Evolutionary conservation across 2,888 invertebrate species (phyloP), one percentile per base, ranked within the genome.

Genomic region (Phyllotreta cruciferae): DNA sequence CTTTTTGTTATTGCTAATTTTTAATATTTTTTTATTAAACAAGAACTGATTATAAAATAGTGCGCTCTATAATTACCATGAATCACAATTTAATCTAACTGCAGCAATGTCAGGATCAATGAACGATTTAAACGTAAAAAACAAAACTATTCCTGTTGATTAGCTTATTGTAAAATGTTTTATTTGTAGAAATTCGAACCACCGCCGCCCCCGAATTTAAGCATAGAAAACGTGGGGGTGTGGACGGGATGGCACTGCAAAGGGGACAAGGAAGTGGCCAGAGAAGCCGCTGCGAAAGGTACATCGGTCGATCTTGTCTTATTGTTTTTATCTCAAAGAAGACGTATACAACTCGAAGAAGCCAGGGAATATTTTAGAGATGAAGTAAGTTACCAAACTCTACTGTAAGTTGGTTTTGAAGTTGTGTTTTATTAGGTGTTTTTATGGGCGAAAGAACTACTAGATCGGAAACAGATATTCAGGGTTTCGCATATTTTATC

Each of bases 241-340:
- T 89, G 89, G 89, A 82, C 83, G 56, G 87, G 86, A 69, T 90
- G 89, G 89, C 84, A 84, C 66, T 83, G 81, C 58, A 85, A 87
- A 70, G 85, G 87, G 42, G 83, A 86, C 37, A 81, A 86, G 74
- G 88, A 89, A 79, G 85, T 89, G 45, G 87, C 87, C 0, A 82
- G 89, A 70, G 89, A 90, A 77, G 87, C 89, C 9, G 88, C 87
- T 36, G 85, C 87, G 1, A 89, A 90, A 76, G 89, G 89, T 11
- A 85, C 85, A 35, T 86, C 88, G 71, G 83, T 88, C 49, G 80
- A 82, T 38, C 77, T 89, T 60, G 88, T 87, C 42, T 78, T 85
- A 56, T 83, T 82, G 70, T 89, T 86, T 78, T 78, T 90, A 13
- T 83, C 85, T 70, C 77, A 78, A 44, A 84, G 86, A 72, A 86